phyloP scores from a whole-genome alignment of 30 jellyfish, hydroid and myxozoan species.

The Hydra vulgaris region DNA sequence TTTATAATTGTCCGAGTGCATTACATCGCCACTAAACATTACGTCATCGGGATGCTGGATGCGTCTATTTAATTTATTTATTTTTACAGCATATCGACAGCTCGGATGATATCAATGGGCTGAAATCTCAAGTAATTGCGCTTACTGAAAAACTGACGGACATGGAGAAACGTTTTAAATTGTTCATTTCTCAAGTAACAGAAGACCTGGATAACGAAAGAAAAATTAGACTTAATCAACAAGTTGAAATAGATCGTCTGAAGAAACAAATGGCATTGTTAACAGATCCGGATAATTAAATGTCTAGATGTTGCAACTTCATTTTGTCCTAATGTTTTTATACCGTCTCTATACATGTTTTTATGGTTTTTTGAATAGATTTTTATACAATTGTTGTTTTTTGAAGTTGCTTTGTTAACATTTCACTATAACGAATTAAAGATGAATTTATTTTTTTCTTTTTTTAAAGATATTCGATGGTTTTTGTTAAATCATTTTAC shows the following conservation, averaged over 20 bases:
- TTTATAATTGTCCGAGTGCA: too few species aligned
- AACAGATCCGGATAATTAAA: background rate
- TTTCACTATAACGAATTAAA: too few species aligned
- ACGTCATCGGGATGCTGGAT: too few species aligned
- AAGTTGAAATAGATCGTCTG: slow-evolving; percentile 75
- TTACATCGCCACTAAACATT: too few species aligned
- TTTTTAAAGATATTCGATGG: too few species aligned
- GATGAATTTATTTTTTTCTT: too few species aligned
- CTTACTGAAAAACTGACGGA: slow-evolving; percentile 37
- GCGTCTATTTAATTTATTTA: too few species aligned
- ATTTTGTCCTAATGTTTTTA: background rate
- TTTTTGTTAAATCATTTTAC: too few species aligned
- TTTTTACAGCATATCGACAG: background rate
- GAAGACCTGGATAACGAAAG: slow-evolving; percentile 75
- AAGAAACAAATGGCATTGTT: slow-evolving; percentile 42
- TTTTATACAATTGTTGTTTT: background rate
- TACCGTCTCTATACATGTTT: background rate
- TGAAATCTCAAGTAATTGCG: slow-evolving; percentile 28
- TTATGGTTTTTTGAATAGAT: background rate
- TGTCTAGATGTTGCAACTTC: background rate
- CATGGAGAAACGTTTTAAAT: slow-evolving; percentile 63
- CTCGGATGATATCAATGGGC: slow-evolving; percentile 8
- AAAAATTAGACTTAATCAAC: slow-evolving; percentile 43
- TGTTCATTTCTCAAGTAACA: slow-evolving; percentile 42
- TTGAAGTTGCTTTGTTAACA: too few species aligned